Evolutionary conservation across 2,113 vertebrate species (phyloP).

Genomic region (Cynocephalus volans): DNA sequence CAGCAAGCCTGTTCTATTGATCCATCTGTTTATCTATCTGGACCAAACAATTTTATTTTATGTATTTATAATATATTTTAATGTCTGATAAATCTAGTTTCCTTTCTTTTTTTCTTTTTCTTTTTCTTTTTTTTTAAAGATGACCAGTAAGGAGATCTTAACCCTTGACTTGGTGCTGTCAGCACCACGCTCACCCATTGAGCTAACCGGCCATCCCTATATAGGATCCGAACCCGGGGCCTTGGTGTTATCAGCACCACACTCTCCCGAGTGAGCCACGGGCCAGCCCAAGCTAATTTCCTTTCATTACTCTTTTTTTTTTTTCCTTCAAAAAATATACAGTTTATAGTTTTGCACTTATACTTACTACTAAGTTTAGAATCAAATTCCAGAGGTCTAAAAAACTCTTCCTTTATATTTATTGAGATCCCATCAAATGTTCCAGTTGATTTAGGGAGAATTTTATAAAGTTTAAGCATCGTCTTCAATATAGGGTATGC

Average conservation of each 20-base stretch:
- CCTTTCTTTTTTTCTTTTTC: background rate
- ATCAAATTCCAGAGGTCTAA: background rate
- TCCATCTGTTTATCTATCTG: background rate
- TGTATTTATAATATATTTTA: background rate
- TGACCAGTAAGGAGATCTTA: no score
- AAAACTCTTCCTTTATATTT: background rate
- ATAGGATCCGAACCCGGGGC: no score
- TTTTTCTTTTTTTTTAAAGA: no score
- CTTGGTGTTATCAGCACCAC: no score
- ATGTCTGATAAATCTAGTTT: background rate
- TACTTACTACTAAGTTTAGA: background rate
- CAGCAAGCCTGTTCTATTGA: background rate
- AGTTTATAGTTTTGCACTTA: background rate
- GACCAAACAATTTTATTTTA: background rate
- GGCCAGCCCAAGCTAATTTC: no score
- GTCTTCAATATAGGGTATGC: no score
- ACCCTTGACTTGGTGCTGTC: no score
- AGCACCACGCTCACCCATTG: no score
- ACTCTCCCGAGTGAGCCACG: no score
- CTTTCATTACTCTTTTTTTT: background rate
- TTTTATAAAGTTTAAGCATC: background rate
- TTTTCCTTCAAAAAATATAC: background rate
- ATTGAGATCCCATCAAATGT: background rate
- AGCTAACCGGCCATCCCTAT: no score
- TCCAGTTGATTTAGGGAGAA: no score